Conservation (phyloP, 1,140 invertebrate genomes). For the Hylyphantes graminicola region DNA sequence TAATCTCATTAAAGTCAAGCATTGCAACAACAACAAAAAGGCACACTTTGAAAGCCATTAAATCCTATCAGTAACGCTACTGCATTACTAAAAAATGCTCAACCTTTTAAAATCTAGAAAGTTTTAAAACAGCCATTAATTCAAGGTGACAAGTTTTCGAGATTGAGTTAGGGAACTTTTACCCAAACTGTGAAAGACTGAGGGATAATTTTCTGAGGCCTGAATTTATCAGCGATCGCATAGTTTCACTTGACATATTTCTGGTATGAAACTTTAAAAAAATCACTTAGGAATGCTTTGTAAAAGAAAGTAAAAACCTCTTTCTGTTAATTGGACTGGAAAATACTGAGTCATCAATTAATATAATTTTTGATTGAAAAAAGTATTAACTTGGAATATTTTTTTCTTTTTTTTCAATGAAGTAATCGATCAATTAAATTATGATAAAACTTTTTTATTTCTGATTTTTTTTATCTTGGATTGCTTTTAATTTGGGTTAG, state of each 20-base stretch:
- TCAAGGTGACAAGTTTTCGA: constrained; percentile 28
- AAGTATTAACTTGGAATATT: too few species aligned
- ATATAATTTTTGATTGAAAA: too few species aligned
- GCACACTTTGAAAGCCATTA: constrained; percentile 14
- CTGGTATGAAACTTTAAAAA: neutral
- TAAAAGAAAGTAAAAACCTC: too few species aligned
- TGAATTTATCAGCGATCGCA: neutral
- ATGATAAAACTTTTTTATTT: too few species aligned
- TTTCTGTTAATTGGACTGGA: too few species aligned
- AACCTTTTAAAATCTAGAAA: neutral
- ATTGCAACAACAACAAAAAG: neutral
- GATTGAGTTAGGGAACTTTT: constrained; percentile 1
- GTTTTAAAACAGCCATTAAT: constrained; percentile 25
- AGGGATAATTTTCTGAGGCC: neutral
- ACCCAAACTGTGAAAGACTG: neutral
- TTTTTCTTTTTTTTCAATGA: too few species aligned
- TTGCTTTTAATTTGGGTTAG: too few species aligned
- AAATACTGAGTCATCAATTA: too few species aligned
- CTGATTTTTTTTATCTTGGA: too few species aligned
- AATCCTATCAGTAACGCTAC: constrained; percentile 13
- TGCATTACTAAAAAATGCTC: constrained; percentile 28
- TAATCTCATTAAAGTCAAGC: neutral
- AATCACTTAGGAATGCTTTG: too few species aligned
- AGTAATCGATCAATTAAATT: too few species aligned
- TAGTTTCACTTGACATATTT: neutral